Evolutionary conservation across 1,140 invertebrate species (phyloP).

Genomic region (Macrotrachela quadricornifera): DNA sequence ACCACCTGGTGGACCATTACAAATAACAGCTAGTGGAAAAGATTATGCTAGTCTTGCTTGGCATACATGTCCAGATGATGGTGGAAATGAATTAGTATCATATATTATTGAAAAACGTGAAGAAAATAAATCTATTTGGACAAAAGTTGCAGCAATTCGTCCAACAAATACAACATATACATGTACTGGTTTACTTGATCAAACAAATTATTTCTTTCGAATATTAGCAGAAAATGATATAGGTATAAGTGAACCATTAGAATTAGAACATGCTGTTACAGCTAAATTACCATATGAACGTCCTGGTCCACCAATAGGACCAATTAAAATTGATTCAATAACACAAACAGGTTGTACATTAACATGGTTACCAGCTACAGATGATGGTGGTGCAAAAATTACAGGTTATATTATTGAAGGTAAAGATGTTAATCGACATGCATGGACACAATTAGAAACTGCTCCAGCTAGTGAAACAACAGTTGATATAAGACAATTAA

Average conservation of each 20-base stretch:
- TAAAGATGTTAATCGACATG: neutral
- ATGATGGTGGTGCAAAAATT: slow-evolving; percentile 75
- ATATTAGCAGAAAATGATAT: slow-evolving; percentile 80
- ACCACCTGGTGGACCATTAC: slow-evolving; percentile 40
- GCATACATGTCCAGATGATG: slow-evolving; percentile 63
- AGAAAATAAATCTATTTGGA: slow-evolving; percentile 1
- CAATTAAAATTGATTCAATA: slow-evolving; percentile 61
- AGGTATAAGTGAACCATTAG: slow-evolving; percentile 53
- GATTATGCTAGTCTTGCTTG: slow-evolving; percentile 78
- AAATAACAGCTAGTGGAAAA: slow-evolving; percentile 67
- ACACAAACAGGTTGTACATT: slow-evolving; percentile 72
- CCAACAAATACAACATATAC: neutral
- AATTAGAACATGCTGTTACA: slow-evolving; percentile 38
- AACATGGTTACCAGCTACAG: slow-evolving; percentile 77
- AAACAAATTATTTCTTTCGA: slow-evolving; percentile 69
- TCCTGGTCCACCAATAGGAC: slow-evolving; percentile 33
- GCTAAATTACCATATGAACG: slow-evolving; percentile 19
- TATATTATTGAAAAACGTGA: slow-evolving; percentile 10
- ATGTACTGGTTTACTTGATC: slow-evolving; percentile 44
- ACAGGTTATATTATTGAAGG: slow-evolving; percentile 71
- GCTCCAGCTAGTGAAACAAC: slow-evolving; percentile 18
- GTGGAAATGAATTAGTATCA: slow-evolving; percentile 2
- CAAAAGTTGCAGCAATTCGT: slow-evolving; percentile 7
- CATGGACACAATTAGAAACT: slow-evolving; percentile 5
- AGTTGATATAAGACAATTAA: slow-evolving; percentile 78